Conservation (phyloP, 2,888 invertebrate genomes). For the Camptogramma bilineatum region DNA sequence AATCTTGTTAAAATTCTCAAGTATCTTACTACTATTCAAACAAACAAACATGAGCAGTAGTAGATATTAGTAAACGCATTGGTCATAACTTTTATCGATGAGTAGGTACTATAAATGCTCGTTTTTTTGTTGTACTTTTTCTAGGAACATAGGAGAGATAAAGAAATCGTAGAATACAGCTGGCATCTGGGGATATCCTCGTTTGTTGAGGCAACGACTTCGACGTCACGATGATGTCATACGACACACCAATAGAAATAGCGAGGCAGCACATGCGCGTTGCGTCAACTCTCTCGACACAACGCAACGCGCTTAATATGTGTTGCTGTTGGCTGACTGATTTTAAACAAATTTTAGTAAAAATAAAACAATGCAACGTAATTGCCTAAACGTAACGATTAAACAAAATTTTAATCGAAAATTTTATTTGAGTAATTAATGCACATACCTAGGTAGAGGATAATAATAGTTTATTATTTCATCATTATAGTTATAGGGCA, state of each 20-base stretch:
- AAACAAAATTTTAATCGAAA: constrained; percentile 3
- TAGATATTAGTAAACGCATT: not conserved
- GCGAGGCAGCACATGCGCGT: constrained; percentile 78
- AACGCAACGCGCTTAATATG: constrained; percentile 54
- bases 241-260: constrained; percentile 79
- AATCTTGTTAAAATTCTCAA: not conserved
- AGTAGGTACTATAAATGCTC: constrained; percentile 10
- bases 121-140: constrained; percentile 18
- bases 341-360: constrained; percentile 44
- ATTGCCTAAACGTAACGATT: constrained; percentile 15
- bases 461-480: too few species aligned
- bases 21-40: not conserved
- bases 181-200: constrained; percentile 77
- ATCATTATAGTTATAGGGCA: too few species aligned
- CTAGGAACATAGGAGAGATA: constrained; percentile 34
- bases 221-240: constrained; percentile 83
- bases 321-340: constrained; percentile 46
- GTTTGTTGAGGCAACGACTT: constrained; percentile 69
- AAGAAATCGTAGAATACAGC: constrained; percentile 41
- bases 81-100: constrained; percentile 1
- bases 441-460: not conserved
- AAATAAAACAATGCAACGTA: constrained; percentile 24
- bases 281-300: constrained; percentile 72
- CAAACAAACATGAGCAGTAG: not conserved
- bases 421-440: not conserved